These are phyloP conservation scores for Euclidia mi DNA, from an alignment of 2,888 invertebrate species.

Conservation along the genomic window DNA sequence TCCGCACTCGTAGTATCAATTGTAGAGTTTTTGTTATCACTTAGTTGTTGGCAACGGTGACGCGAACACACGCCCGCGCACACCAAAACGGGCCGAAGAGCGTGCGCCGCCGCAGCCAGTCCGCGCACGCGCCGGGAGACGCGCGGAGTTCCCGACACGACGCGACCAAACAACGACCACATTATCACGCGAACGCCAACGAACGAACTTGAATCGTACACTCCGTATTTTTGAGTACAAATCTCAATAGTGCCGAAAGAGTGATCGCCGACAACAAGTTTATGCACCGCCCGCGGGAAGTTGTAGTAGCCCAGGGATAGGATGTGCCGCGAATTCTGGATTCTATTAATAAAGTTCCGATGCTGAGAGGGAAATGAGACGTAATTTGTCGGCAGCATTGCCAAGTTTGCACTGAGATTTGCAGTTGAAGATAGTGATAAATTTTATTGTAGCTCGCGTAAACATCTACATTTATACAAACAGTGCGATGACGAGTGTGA, in stretches of 20 bases:
- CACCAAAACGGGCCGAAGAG: constrained; percentile 70
- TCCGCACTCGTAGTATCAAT: constrained; percentile 73
- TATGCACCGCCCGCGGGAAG: constrained; percentile 54
- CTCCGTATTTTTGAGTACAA: constrained; percentile 62
- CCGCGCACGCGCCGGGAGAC: constrained; percentile 75
- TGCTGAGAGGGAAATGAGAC: constrained; percentile 76
- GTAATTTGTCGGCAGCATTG: constrained; percentile 78
- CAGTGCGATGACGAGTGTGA: constrained; percentile 72
- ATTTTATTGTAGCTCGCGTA: constrained; percentile 74
- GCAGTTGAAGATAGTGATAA: constrained; percentile 74
- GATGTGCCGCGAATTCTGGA: constrained; percentile 66
- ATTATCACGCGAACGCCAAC: constrained; percentile 73
- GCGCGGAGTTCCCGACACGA: constrained; percentile 74
- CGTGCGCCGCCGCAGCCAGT: constrained; percentile 50
- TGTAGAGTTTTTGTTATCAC: constrained; percentile 85
- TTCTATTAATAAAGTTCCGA: constrained; percentile 80
- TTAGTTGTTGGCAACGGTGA: constrained; percentile 79
- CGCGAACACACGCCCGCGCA: constrained; percentile 77
- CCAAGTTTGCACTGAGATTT: constrained; percentile 85
- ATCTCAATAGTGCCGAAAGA: constrained; percentile 58
- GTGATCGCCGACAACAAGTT: constrained; percentile 46
- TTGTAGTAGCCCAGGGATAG: constrained; percentile 54
- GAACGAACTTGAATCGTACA: constrained; percentile 80
- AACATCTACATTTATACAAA: constrained; percentile 73
- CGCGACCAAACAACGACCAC: constrained; percentile 73